Evolutionary conservation across 2,888 invertebrate species (phyloP), one percentile per base, ranked within the genome.

Genomic region (Philereme transversata): DNA sequence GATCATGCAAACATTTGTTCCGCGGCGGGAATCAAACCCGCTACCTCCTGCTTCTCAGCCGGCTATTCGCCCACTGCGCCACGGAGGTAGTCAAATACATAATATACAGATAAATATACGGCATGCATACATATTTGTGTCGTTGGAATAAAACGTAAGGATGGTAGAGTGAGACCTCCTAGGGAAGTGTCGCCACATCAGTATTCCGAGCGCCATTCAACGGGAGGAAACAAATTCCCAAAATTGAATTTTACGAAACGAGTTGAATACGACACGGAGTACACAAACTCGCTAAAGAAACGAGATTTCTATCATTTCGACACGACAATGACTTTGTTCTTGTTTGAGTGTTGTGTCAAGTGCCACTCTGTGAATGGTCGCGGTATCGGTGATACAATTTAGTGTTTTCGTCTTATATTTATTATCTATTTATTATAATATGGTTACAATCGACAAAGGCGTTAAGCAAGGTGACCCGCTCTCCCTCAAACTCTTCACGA

Each of bases 201-300:
- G 91, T 92, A 92, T 92, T 91, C 91, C 75, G 81, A 73, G 72
- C 88, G 79, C 81, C 82, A 79, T 84, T 84, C 88, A 82, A 81
- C 84, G 86, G 82, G 86, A 88, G 88, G 90, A 87, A 90, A 92
- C 92, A 91, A 92, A 92, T 92, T 91, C 88, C 88, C 91, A 90
- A 91, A 92, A 92, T 92, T 92, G 92, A 91, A 92, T 92, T 91
- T 91, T 90, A 86, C 81, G 90, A 87, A 91, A 91, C 91, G 90
- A 91, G 90, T 90, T 90, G 90, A 88, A 90, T 89, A 89, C 91
- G 88, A 90, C 91, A 85, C 84, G 81, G 83, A 74, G 84, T 87
- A 86, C 79, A 90, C 84, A 87, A 90, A 90, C 88, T 88, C 73
- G 79, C 79, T 79, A 84, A 84, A 85, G 85, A 84, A 87, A 86